These are phyloP conservation scores for Lycocerus yunnanus DNA, from an alignment of 2,888 invertebrate genomes.

Conservation along the genomic window DNA sequence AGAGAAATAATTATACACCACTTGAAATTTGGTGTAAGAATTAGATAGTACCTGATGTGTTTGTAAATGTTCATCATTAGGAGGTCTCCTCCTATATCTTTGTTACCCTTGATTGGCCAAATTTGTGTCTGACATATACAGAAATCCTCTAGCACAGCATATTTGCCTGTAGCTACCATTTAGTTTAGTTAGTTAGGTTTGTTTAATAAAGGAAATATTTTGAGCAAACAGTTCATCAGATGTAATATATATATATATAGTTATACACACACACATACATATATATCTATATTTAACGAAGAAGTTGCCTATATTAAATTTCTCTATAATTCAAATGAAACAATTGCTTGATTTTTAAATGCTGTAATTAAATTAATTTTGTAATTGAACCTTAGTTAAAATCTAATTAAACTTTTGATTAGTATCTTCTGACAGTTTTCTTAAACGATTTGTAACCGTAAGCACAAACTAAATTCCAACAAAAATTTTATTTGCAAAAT, in stretches of 20 bases:
- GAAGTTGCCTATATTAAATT: conserved; percentile 17
- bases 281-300: conserved; percentile 13
- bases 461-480: not conserved
- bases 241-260: conserved; percentile 16
- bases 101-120: conserved; percentile 31
- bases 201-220: conserved; percentile 30
- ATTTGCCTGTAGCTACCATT: conserved; percentile 29
- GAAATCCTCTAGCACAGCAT: conserved; percentile 20
- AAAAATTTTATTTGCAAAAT: not conserved
- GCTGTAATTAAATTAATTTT: not conserved
- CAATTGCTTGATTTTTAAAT: not conserved
- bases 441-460: not conserved
- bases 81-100: conserved; percentile 19
- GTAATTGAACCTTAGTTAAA: not conserved
- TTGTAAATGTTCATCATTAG: conserved; percentile 27
- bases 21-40: not conserved
- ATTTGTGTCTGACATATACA: conserved; percentile 32
- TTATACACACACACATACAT: no score
- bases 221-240: conserved; percentile 31
- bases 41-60: conserved; percentile 22
- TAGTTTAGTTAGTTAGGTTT: conserved; percentile 31
- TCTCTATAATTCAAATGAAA: conserved; percentile 14
- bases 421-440: not conserved
- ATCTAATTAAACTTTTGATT: not conserved
- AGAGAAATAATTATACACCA: no score